Conservation (phyloP, 2,797 vertebrate genomes). For the Acrossocheilus fasciatus region DNA sequence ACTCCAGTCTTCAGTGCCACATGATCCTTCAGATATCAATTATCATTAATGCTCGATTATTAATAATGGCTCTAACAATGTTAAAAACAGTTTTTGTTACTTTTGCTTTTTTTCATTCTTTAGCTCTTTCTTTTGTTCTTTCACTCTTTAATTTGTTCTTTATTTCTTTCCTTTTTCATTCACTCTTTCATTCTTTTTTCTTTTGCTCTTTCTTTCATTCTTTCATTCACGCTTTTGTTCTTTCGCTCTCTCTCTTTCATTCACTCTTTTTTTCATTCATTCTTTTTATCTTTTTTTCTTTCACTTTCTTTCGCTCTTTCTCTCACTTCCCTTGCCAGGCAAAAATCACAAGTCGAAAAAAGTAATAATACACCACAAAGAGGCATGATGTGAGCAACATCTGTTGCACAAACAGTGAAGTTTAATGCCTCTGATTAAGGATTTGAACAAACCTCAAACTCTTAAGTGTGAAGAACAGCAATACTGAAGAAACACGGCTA, state of each 20-base stretch:
- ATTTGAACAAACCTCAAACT: conserved; percentile 8
- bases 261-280: not conserved
- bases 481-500: not conserved
- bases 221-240: not conserved
- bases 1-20: not conserved
- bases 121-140: no score
- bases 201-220: not conserved
- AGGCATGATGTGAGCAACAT: not conserved
- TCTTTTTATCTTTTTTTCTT: no score
- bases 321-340: not conserved
- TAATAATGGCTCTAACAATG: not conserved
- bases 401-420: not conserved
- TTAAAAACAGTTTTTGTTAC: not conserved
- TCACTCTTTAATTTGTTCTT: no score
- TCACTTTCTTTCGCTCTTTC: not conserved
- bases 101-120: not conserved
- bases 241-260: not conserved
- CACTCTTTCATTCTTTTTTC: not conserved
- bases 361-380: not conserved
- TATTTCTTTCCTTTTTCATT: not conserved
- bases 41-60: not conserved
- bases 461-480: not conserved
- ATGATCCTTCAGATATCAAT: not conserved
- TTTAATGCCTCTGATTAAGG: conserved; percentile 3
- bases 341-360: not conserved